phyloP scores from a whole-genome alignment of 2,888 invertebrate species.

The Crematogaster levior region DNA sequence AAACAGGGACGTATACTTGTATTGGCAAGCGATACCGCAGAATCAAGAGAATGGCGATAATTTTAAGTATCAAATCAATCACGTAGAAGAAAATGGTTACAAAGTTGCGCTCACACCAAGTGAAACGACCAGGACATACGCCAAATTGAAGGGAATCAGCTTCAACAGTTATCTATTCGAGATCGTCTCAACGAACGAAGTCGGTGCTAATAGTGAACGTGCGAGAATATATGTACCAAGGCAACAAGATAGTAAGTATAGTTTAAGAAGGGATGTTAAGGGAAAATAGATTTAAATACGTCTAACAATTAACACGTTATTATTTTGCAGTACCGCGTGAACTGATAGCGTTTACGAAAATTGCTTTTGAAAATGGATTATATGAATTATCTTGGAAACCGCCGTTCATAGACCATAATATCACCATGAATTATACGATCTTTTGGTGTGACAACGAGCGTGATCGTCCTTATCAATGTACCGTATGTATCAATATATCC shows the following conservation, averaged over 20 bases:
- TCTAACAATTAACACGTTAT: not conserved
- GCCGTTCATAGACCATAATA: constrained; percentile 85
- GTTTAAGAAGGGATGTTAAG: not conserved
- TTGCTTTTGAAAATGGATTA: constrained; percentile 90
- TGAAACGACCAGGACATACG: constrained; percentile 88
- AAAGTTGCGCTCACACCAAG: constrained; percentile 85
- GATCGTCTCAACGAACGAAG: constrained; percentile 88
- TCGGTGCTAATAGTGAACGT: constrained; percentile 87
- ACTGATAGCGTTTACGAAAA: constrained; percentile 90
- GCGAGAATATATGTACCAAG: constrained; percentile 89
- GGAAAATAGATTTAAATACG: not conserved
- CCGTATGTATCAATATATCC: constrained; percentile 76
- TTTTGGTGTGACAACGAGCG: constrained; percentile 91
- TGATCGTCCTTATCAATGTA: constrained; percentile 88
- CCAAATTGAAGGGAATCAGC: constrained; percentile 87
- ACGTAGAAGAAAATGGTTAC: constrained; percentile 84
- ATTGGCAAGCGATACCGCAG: constrained; percentile 92
- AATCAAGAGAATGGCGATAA: constrained; percentile 91
- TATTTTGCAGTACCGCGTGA: constrained; percentile 84
- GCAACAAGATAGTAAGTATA: constrained; percentile 85
- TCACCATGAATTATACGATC: constrained; percentile 92
- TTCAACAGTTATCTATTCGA: constrained; percentile 86
- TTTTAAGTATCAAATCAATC: constrained; percentile 90
- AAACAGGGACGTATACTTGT: constrained; percentile 89
- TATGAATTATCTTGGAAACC: constrained; percentile 92